These are phyloP conservation scores for Hydractinia symbiolongicarpus DNA, from an alignment of 30 jellyfish, hydroid and myxozoan species.

Conservation along the genomic window DNA sequence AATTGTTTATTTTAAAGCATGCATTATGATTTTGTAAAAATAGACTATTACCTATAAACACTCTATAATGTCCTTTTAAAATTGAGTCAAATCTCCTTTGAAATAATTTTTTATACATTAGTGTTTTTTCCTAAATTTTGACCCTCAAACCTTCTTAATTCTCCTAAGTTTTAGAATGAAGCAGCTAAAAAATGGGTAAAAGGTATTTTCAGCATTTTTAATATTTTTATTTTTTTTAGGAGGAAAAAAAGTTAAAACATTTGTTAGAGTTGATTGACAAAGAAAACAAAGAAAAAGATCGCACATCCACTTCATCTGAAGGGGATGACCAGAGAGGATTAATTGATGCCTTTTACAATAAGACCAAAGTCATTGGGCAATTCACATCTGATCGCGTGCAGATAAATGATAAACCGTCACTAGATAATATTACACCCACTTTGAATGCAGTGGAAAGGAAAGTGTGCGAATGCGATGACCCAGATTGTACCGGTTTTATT, in stretches of 20 bases:
- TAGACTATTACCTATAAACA: no score
- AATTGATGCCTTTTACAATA: slow-evolving; percentile 21
- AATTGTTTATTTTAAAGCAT: no score
- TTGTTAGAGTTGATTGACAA: slow-evolving; percentile 42
- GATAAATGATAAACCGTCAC: neutral
- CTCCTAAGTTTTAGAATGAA: no score
- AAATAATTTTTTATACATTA: no score
- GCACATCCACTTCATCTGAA: slow-evolving; percentile 12
- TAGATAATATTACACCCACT: slow-evolving; percentile 25
- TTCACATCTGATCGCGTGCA: neutral
- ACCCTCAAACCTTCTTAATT: no score
- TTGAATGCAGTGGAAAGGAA: slow-evolving; percentile 18
- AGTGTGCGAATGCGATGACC: slow-evolving; percentile 40
- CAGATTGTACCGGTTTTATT: slow-evolving; percentile 34
- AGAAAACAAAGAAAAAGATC: slow-evolving; percentile 37
- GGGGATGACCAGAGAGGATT: slow-evolving; percentile 14
- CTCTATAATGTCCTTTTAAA: no score
- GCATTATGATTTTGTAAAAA: no score
- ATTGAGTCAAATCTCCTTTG: no score
- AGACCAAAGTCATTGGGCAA: neutral
- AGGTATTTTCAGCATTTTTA: no score
- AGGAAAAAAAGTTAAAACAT: slow-evolving; percentile 33
- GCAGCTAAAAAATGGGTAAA: no score
- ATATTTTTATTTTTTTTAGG: no score
- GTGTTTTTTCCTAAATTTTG: no score